Evolutionary conservation across 2,888 invertebrate genomes (phyloP), one percentile per base, ranked within the genome.

Genomic region (Rhagonycha fulva): DNA sequence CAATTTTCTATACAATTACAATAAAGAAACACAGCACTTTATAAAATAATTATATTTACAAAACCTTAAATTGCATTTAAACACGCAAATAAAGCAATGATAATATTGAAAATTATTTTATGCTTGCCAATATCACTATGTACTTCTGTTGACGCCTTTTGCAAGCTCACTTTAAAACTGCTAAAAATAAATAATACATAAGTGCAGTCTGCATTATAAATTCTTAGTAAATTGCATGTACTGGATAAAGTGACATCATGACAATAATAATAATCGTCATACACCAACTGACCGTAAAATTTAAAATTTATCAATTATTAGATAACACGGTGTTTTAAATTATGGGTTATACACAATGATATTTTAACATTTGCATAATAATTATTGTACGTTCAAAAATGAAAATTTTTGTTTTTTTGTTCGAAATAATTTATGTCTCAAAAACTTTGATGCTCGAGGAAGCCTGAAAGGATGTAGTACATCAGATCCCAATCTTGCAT

Each of bases 171-270:
- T 76, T 62, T 28, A 70, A 63, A 26, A 61, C n/a, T 24, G 70
- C 77, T 74, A 77, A 77, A 77, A 74, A 77, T 77, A 74, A 67
- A 76, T 70, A 77, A 74, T 71, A 76, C 72, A 68, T 74, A 47
- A 71, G 76, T 70, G 68, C 77, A 74, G 71, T 74, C 71, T 71
- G 69, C 69, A 74, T 68, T 71, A 68, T 47, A 76, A 74, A 71
- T 71, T 70, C 74, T 68, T 68, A 73, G 72, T 67, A 70, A 72
- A 76, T 72, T 74, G 74, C 76, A 76, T 69, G n/a, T 47, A 47
- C 47, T 47, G 47, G n/a, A 47, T 47, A 47, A 47, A 47, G 47
- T 47, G 47, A 77, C 69, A 74, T 71, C 74, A 71, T 70, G 73
- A 47, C 47, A 47, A 47, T 47, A 47, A 47, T 47, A 14, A 68